Evolutionary conservation across 1,140 invertebrate species (phyloP), one percentile per base, ranked within the genome.

Genomic region (Dendrolimus punctatus): DNA sequence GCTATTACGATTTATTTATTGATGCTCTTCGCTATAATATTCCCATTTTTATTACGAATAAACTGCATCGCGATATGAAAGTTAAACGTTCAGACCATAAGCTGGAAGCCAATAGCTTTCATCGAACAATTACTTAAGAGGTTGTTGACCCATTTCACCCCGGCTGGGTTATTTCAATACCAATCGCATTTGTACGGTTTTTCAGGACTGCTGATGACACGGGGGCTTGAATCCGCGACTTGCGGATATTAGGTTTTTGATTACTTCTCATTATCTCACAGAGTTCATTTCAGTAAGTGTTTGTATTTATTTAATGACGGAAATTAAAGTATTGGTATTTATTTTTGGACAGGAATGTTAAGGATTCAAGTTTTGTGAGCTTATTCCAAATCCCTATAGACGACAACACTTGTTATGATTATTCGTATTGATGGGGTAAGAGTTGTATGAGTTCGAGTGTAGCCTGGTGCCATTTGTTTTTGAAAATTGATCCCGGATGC

Each of bases 121-220:
- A 57, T 67, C 61, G 50, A 60, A 70, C 69, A 78, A 72, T 78
- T 72, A 73, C 66, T 73, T 68, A 71, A 74, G 64, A 64, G 64
- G 46, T 59, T 56, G 62, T 75, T 73, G 73, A 75, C 73, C 76
- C 58, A 73, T 64, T 73, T 76, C 55, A 60, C 47, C 61, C 62
- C 52, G 46, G 46, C 39, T 61, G 55, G 54, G 62, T 62, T 70
- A 65, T 66, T 70, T 67, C 56, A 65, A 68, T 58, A 54, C 56
- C 39, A 48, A 44, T 49, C 44, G 42, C 44, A 52, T 37, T 40
- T 40, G 49, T 53, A 10, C 44, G 49, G 45, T 56, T 61, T 61
- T 64, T 60, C 59, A 55, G 52, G 58, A 49, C 39, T 38, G 40
- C 53, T 40, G 41, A 55, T 53, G 56, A 49, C 51, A 62, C 47